Evolutionary conservation across 2,888 invertebrate species (phyloP).

Genomic region (Lutraria lutraria): DNA sequence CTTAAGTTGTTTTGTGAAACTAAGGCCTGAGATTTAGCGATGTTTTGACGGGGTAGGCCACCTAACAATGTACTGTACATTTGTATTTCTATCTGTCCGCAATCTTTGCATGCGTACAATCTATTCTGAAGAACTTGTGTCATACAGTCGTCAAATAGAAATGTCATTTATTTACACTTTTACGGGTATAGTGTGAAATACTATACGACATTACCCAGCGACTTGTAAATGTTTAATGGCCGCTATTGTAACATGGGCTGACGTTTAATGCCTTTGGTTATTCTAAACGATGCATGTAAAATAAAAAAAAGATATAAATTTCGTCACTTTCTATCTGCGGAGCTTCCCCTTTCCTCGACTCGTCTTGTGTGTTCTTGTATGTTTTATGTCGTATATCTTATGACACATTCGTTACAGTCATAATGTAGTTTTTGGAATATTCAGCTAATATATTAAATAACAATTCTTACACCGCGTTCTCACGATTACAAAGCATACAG

Average conservation of each 20-base stretch:
- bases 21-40: too few species aligned
- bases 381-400: neutral
- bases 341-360: neutral
- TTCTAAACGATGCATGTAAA: neutral
- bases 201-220: neutral
- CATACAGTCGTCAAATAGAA: neutral
- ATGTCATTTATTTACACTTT: neutral
- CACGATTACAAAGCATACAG: neutral
- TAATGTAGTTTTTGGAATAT: neutral
- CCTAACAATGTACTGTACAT: too few species aligned
- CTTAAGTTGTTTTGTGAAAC: too few species aligned
- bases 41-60: too few species aligned
- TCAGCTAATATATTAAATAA: neutral
- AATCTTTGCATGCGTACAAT: neutral
- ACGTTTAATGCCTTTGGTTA: neutral
- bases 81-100: too few species aligned
- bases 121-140: neutral
- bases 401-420: neutral
- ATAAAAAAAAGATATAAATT: neutral
- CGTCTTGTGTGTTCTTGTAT: slow-evolving; percentile 1
- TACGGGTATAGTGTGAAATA: neutral
- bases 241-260: neutral
- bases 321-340: neutral
- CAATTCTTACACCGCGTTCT: neutral
- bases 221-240: neutral